Evolutionary conservation across 2,797 vertebrate genomes (phyloP).

Genomic region (Cheirogaleus major): DNA sequence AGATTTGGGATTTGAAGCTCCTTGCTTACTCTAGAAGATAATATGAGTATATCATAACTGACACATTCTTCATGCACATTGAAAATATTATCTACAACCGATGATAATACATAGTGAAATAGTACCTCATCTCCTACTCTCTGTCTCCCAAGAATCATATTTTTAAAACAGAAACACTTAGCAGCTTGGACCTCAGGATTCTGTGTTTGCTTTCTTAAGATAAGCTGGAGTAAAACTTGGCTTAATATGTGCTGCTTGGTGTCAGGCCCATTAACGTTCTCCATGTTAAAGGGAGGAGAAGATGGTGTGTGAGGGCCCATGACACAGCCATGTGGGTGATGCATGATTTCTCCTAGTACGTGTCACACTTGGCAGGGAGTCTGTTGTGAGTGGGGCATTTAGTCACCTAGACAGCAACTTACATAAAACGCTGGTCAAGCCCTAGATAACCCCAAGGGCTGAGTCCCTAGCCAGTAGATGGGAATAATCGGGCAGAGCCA

Average conservation of each 20-base stretch:
- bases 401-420: not conserved
- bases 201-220: slow-evolving; percentile 38
- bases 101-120: not conserved
- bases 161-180: slow-evolving; percentile 34
- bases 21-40: not conserved
- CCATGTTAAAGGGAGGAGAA: not conserved
- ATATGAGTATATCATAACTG: not conserved
- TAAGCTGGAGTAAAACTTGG: slow-evolving; percentile 8
- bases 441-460: not conserved
- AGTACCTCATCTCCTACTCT: not conserved
- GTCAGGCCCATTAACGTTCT: not conserved
- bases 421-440: not conserved
- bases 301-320: not conserved
- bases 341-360: not conserved
- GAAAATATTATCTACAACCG: not conserved
- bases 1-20: not conserved
- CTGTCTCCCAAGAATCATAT: not conserved
- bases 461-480: not conserved
- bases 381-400: not conserved
- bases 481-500: not conserved
- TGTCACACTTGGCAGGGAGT: slow-evolving; percentile 16
- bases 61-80: not conserved
- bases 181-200: slow-evolving; percentile 7
- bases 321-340: not conserved
- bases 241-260: not conserved